Percentiles rank a stretch among this genome's conserved stretches.
These are phyloP conservation scores for Rhombomys opimus DNA, from an alignment of 2,113 vertebrate species.

Conservation along the genomic window DNA sequence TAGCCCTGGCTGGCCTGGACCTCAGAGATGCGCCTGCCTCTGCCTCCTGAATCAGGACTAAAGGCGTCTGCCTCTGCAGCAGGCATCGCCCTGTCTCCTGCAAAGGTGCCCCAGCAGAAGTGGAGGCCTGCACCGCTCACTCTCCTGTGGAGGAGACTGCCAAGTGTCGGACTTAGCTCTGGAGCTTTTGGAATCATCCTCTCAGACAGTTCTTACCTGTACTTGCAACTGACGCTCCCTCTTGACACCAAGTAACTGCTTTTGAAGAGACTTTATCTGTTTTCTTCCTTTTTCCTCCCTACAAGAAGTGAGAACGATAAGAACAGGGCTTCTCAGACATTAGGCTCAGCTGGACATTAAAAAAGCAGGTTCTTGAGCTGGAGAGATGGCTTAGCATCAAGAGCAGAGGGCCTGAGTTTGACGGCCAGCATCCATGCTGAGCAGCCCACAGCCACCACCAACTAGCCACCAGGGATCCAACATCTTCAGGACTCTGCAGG, in stretches of 20 bases:
- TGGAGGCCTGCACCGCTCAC: neutral
- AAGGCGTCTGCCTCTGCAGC: neutral
- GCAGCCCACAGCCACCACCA: no score
- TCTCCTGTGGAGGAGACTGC: neutral
- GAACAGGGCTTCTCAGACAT: neutral
- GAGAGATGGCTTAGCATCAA: neutral
- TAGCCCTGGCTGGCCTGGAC: neutral
- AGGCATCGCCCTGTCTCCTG: neutral
- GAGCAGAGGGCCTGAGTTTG: neutral
- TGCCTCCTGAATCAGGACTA: neutral
- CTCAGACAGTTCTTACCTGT: conserved; percentile 85
- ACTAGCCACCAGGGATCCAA: neutral
- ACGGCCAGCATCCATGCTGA: neutral
- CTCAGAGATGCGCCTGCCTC: neutral
- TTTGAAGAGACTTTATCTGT: conserved; percentile 87
- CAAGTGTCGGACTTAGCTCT: neutral
- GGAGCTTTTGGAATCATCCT: neutral
- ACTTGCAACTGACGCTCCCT: conserved; percentile 87
- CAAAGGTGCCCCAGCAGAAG: neutral
- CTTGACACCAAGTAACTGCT: conserved; percentile 87
- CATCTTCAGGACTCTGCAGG: neutral
- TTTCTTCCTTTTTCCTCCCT: conserved; percentile 89
- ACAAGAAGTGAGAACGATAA: conserved; percentile 58
- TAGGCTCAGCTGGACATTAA: neutral
- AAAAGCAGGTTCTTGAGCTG: neutral